A percentile compares a stretch with the other conserved stretches of the same genome.
Conservation (phyloP, 2,888 invertebrate species). For the Plagodis dolabraria region DNA sequence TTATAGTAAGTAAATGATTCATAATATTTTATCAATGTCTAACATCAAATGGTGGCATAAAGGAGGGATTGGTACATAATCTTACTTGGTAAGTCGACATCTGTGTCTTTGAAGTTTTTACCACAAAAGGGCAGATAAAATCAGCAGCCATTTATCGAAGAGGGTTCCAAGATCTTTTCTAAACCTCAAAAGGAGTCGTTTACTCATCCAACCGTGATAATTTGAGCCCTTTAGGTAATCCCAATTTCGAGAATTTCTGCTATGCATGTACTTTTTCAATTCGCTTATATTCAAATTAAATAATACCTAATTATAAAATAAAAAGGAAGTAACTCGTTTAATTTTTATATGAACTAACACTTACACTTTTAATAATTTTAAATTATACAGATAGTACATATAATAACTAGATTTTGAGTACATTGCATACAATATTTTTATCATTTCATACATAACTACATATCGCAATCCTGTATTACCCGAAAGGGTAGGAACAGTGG, state of each 20-base stretch:
- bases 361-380: no score
- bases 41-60: conserved; percentile 16
- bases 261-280: neutral
- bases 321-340: no score
- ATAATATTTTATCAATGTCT: neutral
- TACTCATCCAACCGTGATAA: conserved; percentile 45
- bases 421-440: no score
- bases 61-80: conserved; percentile 21
- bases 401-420: no score
- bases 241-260: conserved; percentile 19
- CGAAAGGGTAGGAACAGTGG: no score
- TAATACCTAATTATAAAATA: no score
- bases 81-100: conserved; percentile 38
- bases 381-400: no score
- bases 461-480: no score
- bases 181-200: conserved; percentile 53
- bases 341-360: no score
- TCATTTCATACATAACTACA: no score
- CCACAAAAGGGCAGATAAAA: conserved; percentile 59
- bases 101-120: conserved; percentile 52
- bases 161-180: conserved; percentile 50
- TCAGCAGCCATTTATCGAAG: conserved; percentile 56
- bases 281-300: no score
- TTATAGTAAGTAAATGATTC: neutral
- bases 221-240: conserved; percentile 43